phyloP scores from a whole-genome alignment of 2,888 invertebrate species.

The Auanema sp. region DNA sequence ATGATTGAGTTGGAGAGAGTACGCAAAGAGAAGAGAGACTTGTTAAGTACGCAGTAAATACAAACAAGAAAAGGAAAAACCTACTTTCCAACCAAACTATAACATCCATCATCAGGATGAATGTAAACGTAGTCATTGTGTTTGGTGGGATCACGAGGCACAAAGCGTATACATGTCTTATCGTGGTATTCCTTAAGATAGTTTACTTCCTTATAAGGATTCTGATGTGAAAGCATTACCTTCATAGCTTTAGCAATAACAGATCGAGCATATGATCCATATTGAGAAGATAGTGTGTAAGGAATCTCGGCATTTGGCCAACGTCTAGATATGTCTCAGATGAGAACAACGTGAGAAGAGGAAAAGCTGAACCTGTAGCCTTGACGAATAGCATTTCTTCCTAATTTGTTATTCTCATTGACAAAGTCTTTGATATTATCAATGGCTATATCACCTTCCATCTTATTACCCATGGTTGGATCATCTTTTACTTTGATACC shows the following conservation, averaged over 20 bases:
- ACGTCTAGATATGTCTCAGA: conserved; percentile 22
- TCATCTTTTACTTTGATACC: conserved; percentile 50
- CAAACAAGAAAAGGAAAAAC: conserved; percentile 2
- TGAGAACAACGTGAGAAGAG: no score
- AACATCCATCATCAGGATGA: conserved; percentile 73
- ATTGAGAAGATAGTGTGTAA: conserved; percentile 60
- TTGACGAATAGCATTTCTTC: conserved; percentile 4
- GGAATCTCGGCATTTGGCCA: conserved; percentile 63
- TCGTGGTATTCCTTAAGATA: conserved; percentile 69
- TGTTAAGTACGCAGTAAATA: no score
- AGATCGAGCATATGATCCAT: conserved; percentile 60
- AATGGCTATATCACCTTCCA: conserved; percentile 6
- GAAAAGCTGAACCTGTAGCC: background rate
- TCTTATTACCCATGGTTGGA: background rate
- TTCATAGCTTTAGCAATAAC: conserved; percentile 63
- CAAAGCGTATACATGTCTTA: conserved; percentile 73
- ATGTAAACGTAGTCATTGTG: conserved; percentile 70
- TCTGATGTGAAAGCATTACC: conserved; percentile 9
- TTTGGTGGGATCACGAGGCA: conserved; percentile 67
- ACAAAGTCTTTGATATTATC: conserved; percentile 5
- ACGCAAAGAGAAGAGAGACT: no score
- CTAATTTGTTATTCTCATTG: background rate
- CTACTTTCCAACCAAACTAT: conserved; percentile 75
- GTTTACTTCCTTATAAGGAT: background rate
- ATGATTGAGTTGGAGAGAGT: no score